Evolutionary conservation across 53 echinoderm and acorn worm species (phyloP), one percentile per base, ranked within the genome.

Genomic region (Antedon mediterranea): DNA sequence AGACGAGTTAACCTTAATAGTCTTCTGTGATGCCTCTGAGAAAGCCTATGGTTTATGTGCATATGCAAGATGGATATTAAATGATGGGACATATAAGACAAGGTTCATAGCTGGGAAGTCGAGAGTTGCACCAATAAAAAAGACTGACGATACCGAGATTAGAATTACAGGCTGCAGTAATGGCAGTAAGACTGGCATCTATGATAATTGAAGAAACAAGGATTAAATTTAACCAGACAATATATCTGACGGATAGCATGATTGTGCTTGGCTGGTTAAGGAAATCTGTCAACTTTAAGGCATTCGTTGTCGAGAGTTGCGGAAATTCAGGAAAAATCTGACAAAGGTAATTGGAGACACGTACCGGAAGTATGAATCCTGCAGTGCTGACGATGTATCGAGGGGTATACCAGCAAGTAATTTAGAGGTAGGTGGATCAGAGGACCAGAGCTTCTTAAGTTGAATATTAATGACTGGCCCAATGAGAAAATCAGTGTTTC

Each of bases 301-400:
- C 43, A 42, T 82, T 81, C 57, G 76, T 81, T 37, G 81, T 78
- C 72, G 77, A 37, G 82, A 32, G 78, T 82, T 31, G 41, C 74
- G 28, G 73, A 82, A 44, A 82, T 86, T 4, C 86, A 81, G 73
- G 33, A 28, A 0, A 77, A 37, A 31, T 71, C 84, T 5, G 72
- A 78, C 0, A 72, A 31, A 33, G 71, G 18, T 4, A 72, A 73
- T 31, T 83, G 84, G 84, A 32, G 78, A 26, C 70, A 86, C 74
- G 82, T 79, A 26, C 75, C 78, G 57, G 32, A 30, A 71, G 34
- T 5, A 27, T 41, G 14, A 87, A 83, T 71, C 87, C 83, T 23
- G 83, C 87, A 20, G 87, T 23, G 83, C 87, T 20, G 87, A 87
- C 72, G 83, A 83, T 26, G 13, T 83, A 29, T 78, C 76, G 0